A percentile compares a stretch with the other conserved stretches of the same genome.
These are phyloP conservation scores for Coelogynopora nodosa DNA, from an alignment of 2,888 invertebrate genomes.

Conservation along the genomic window DNA sequence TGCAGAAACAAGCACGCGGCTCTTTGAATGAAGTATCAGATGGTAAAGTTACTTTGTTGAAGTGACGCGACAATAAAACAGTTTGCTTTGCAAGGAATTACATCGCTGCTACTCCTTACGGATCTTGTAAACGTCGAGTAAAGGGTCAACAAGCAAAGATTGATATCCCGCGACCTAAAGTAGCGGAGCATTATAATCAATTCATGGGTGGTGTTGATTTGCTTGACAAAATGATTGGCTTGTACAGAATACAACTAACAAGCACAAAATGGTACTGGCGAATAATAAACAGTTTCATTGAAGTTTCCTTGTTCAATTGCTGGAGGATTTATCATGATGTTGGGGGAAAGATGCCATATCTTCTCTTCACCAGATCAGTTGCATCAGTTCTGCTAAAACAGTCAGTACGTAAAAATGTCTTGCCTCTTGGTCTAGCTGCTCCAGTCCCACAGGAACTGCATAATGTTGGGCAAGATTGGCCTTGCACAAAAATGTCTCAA, in stretches of 20 bases:
- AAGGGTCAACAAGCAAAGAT: background rate
- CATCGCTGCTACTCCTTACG: background rate
- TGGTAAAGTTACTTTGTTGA: background rate
- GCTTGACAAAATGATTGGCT: slow-evolving; percentile 16
- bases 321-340: background rate
- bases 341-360: background rate
- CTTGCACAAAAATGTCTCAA: background rate
- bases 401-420: background rate
- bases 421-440: background rate
- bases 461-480: background rate
- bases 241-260: slow-evolving; percentile 1
- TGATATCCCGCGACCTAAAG: slow-evolving; percentile 1
- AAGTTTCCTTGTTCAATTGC: slow-evolving; percentile 2
- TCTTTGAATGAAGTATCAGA: background rate
- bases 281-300: slow-evolving; percentile 12
- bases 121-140: background rate
- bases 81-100: background rate
- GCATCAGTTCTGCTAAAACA: slow-evolving; percentile 11
- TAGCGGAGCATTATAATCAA: slow-evolving; percentile 2
- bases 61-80: background rate
- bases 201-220: slow-evolving; percentile 14
- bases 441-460: background rate
- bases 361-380: background rate
- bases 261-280: slow-evolving; percentile 23
- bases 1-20: background rate